Evolutionary conservation across 2,113 vertebrate species (phyloP).

Genomic region (Ptychochromis oligacanthus): DNA sequence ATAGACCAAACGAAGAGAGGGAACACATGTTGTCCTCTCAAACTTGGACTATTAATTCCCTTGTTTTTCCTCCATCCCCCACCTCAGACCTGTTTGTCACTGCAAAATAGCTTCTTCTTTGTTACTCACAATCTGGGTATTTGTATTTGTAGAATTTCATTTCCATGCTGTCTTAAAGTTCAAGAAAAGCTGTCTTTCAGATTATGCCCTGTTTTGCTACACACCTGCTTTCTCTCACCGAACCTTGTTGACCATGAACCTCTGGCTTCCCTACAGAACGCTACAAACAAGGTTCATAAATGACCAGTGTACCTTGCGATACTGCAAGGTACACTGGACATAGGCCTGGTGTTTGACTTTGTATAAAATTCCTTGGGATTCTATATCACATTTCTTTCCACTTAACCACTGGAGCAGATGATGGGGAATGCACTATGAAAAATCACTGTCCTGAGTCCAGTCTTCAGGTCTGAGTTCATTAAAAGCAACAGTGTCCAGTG

Average conservation of each 20-base stretch:
- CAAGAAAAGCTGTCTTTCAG: neutral
- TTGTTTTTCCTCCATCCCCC: neutral
- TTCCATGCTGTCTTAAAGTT: neutral
- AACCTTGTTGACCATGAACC: neutral
- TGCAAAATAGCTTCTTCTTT: neutral
- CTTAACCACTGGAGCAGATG: slow-evolving; percentile 8
- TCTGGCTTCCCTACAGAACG: neutral
- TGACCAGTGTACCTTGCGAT: too few relatives aligned
- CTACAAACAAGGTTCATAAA: neutral
- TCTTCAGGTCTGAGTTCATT: slow-evolving; percentile 33
- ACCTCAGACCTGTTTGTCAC: neutral
- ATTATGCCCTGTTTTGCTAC: neutral
- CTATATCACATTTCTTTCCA: neutral
- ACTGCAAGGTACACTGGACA: neutral
- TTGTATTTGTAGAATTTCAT: neutral
- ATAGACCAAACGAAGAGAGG: slow-evolving; percentile 36
- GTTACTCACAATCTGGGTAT: neutral
- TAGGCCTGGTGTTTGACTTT: neutral
- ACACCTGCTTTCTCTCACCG: neutral
- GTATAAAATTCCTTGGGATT: neutral
- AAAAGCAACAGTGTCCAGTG: slow-evolving; percentile 42
- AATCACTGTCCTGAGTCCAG: slow-evolving; percentile 30
- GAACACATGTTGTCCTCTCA: slow-evolving; percentile 17
- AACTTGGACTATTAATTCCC: slow-evolving; percentile 5
- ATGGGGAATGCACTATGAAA: neutral